Evolutionary conservation across 2,888 invertebrate species (phyloP).

Genomic region (Scaeva pyrastri): DNA sequence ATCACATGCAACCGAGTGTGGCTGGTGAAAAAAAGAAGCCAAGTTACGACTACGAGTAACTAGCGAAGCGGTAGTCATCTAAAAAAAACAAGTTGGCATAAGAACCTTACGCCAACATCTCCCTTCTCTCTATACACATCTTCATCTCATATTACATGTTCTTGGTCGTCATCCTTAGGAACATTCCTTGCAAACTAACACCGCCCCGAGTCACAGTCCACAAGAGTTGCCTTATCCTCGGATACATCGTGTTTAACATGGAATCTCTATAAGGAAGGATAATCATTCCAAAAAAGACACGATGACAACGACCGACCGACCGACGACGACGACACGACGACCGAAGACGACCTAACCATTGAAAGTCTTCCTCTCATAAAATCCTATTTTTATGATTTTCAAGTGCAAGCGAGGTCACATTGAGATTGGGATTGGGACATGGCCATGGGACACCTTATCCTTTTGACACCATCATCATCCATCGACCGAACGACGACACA

Average conservation of each 20-base stretch:
- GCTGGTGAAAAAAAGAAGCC: conserved; percentile 65
- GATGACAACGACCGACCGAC: background rate
- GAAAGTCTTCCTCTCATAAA: conserved; percentile 45
- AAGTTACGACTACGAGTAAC: conserved; percentile 41
- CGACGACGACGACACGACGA: conserved; percentile 13
- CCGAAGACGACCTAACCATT: conserved; percentile 38
- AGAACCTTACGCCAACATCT: conserved; percentile 38
- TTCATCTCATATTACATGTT: conserved; percentile 56
- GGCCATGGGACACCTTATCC: conserved; percentile 42
- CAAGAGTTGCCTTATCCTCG: background rate
- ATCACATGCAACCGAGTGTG: conserved; percentile 40
- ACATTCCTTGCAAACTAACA: conserved; percentile 27
- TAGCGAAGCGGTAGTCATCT: conserved; percentile 33
- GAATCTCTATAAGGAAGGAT: conserved; percentile 37
- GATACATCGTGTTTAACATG: background rate
- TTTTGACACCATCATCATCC: conserved; percentile 30
- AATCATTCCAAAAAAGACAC: conserved; percentile 39
- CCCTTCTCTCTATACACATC: background rate
- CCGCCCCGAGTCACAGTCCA: background rate
- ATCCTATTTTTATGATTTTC: conserved; percentile 50
- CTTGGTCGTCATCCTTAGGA: background rate
- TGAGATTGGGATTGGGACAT: too few species aligned
- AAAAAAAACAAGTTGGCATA: conserved; percentile 6
- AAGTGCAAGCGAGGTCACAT: conserved; percentile 43
- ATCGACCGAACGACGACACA: background rate